phyloP scores from a whole-genome alignment of 37 sponge, comb jelly and placozoan species.

The Tethya wilhelma region DNA sequence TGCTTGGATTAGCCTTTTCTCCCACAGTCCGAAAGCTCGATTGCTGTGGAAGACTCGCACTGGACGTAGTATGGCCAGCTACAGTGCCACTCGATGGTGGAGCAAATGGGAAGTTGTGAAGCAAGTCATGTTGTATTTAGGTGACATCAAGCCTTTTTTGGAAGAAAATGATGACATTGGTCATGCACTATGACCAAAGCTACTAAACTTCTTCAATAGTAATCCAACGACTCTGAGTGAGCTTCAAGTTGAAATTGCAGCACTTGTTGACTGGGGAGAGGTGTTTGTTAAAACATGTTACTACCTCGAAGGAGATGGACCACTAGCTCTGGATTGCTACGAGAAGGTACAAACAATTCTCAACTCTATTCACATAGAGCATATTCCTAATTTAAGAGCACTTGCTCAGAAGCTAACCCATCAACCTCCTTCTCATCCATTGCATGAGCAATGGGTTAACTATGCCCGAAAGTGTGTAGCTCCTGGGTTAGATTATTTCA shows the following conservation, averaged over 20 bases:
- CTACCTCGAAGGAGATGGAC: slow-evolving; percentile 46
- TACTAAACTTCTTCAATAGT: slow-evolving; percentile 3
- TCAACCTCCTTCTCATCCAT: not conserved
- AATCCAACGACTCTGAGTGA: not conserved
- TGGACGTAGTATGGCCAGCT: slow-evolving; percentile 34
- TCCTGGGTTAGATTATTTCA: slow-evolving; percentile 28
- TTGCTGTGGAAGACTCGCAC: slow-evolving; percentile 36
- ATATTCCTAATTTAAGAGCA: slow-evolving; percentile 36
- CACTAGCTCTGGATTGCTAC: slow-evolving; percentile 32
- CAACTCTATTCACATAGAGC: not conserved
- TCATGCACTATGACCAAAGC: not conserved
- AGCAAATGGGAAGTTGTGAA: slow-evolving; percentile 42
- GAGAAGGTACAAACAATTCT: not conserved
- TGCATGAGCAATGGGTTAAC: not conserved
- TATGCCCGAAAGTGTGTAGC: slow-evolving; percentile 21
- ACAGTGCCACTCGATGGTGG: slow-evolving; percentile 56
- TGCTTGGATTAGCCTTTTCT: slow-evolving; percentile 24
- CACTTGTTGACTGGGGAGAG: slow-evolving; percentile 49
- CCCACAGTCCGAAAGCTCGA: slow-evolving; percentile 43
- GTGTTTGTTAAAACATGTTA: slow-evolving; percentile 62
- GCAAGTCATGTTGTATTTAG: slow-evolving; percentile 44
- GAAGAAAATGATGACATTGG: slow-evolving; percentile 27
- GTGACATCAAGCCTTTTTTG: slow-evolving; percentile 37
- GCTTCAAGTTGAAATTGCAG: slow-evolving; percentile 42
- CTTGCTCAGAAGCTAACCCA: slow-evolving; percentile 27